Evolutionary conservation across 2,113 vertebrate genomes (phyloP), one percentile per base, ranked within the genome.

Genomic region (Larimichthys polyactis): DNA sequence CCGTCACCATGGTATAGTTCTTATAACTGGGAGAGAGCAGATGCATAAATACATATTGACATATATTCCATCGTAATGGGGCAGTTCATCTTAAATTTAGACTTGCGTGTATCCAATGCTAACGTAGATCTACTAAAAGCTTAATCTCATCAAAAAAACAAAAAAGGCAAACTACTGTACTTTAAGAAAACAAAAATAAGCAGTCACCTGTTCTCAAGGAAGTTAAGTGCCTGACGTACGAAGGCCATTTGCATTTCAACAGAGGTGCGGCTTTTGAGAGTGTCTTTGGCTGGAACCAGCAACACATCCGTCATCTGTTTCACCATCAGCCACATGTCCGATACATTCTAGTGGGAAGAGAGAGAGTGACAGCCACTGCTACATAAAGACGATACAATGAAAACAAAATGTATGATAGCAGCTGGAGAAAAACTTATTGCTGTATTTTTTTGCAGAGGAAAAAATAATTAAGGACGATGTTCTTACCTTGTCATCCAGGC

Each of bases 291-390:
- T 0, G 97, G 97, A 55, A 97, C 95, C 88, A 99, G 89, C 75
- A 96, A 77, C 66, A 99, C 96, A 0, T 99, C 97, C 0, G 97
- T 97, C 97, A 99, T 99, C 92, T 98, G 97, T 73, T 98, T 98
- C 88, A 99, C 98, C 98, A 99, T 99, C 73, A 96, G 90, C 98
- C 98, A 99, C 95, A 99, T 93, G 80, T 99, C 98, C 1, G 96
- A 96, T 64, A 99, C 96, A 73, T 97, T 99, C 98, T 99, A 77
- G 4, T 60, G 63, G 19, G 22, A 32, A n/a, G 12, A 54, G 32
- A 46, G 11, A 19, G 16, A 40, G 24, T 11, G 0, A 27, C 46
- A 17, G 24, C 0, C 4, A 74, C n/a, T 84, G 8, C 64, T 66
- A 79, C 62, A 60, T 32, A 4, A 60, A 6, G 12, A 17, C 11